Percentiles rank a stretch among this genome's conserved stretches.
These are phyloP conservation scores for Philereme vetulata DNA, from an alignment of 2,888 invertebrate genomes.

Conservation along the genomic window DNA sequence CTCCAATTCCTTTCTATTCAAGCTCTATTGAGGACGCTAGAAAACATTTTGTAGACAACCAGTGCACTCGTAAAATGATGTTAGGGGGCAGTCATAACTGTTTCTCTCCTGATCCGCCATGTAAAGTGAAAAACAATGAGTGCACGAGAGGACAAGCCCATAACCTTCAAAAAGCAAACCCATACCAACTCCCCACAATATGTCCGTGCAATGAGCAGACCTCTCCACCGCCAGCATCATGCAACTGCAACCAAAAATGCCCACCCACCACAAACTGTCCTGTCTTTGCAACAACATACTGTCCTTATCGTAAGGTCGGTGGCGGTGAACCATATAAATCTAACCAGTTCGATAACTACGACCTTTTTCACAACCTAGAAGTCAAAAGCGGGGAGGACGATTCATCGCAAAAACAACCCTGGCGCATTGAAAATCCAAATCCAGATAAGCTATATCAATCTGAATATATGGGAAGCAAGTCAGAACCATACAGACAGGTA, in stretches of 20 bases:
- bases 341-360: conserved; percentile 51
- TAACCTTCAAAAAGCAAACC: conserved; percentile 33
- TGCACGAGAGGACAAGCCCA: conserved; percentile 49
- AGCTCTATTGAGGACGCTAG: conserved; percentile 28
- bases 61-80: conserved; percentile 54
- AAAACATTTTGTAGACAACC: conserved; percentile 37
- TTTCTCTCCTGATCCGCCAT: conserved; percentile 16
- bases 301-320: conserved; percentile 36
- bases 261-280: conserved; percentile 35
- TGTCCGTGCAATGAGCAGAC: conserved; percentile 52
- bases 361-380: conserved; percentile 52
- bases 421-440: conserved; percentile 26
- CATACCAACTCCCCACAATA: conserved; percentile 26
- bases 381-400: conserved; percentile 51
- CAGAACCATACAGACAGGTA: conserved; percentile 48
- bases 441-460: conserved; percentile 15
- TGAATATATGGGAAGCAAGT: conserved; percentile 35
- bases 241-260: conserved; percentile 41
- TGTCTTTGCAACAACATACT: conserved; percentile 18
- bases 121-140: conserved; percentile 32
- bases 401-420: conserved; percentile 27
- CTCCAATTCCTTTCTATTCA: conserved; percentile 28
- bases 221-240: conserved; percentile 28
- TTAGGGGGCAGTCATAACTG: conserved; percentile 18
- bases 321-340: conserved; percentile 40